Evolutionary conservation across 2,888 invertebrate genomes (phyloP), one percentile per base, ranked within the genome.

Genomic region (Lasioglossum pauxillum): DNA sequence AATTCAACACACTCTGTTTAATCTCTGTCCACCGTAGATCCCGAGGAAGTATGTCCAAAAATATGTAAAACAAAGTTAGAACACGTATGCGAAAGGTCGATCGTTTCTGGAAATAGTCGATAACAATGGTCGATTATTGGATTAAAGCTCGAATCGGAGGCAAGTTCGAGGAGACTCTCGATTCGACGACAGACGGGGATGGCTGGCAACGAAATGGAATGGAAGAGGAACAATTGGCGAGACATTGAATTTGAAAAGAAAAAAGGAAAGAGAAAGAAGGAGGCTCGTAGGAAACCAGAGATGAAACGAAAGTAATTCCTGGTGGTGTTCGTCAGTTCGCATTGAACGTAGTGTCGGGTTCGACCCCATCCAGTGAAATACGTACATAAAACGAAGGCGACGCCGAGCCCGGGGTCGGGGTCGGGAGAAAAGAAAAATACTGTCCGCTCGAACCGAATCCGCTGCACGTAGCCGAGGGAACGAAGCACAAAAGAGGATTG

Each of bases 291-390:
- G 60, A 27, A 41, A 44, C 38, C 75, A 80, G 69, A 74, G 84
- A 84, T 77, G 89, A 88, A 88, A 88, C 82, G 88, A 88, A 89
- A 89, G 89, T 90, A 90, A 89, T 89, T 89, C 83, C 67, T 88
- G 75, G 83, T 80, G 75, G 75, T 80, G 86, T 86, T 86, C 86
- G 84, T 84, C 88, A 83, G 80, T 83, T 88, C 72, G 84, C 84
- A 90, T 90, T 86, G 84, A 86, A 76, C 76, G 44, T 80, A 76
- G 78, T 80, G 85, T 86, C 83, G 83, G 69, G 38, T 64, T 67
- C 75, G 83, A 76, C 82, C 82, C 90, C 76, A 78, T 78, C 73
- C 78, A 80, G 80, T 86, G 79, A 83, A 86, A 83, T 81, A 80
- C 86, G 86, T 86, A 86, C 69, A 88, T 83, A 85, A 85, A 87